Conservation (phyloP, 2,113 vertebrate species). For the Panthera tigris region DNA sequence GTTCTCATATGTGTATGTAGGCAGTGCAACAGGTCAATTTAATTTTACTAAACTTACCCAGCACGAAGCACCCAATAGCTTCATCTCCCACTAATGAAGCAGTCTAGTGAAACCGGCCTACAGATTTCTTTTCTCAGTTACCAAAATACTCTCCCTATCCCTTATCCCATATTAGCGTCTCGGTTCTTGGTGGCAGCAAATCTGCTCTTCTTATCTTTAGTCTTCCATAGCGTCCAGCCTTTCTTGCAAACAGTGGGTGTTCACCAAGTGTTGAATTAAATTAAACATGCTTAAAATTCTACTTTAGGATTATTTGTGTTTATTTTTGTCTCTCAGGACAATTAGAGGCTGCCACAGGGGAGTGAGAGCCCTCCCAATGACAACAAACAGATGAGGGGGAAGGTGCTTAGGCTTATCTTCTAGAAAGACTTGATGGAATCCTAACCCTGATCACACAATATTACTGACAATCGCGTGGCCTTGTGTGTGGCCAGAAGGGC, state of each 20-base stretch:
- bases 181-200: neutral
- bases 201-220: neutral
- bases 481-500: neutral
- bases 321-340: neutral
- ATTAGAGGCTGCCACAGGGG: neutral
- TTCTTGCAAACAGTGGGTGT: neutral
- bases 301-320: neutral
- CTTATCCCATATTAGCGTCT: neutral
- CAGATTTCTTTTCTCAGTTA: neutral
- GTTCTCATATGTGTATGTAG: neutral
- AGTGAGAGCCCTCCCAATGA: neutral
- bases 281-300: conserved; percentile 1
- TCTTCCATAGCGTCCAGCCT: neutral
- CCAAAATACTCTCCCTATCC: neutral
- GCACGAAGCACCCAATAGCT: neutral
- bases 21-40: neutral
- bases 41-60: neutral
- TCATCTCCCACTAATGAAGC: neutral
- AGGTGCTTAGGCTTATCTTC: neutral
- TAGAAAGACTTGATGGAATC: neutral
- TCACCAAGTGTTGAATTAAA: neutral
- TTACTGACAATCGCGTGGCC: neutral
- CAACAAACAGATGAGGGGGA: neutral
- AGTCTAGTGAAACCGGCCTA: neutral
- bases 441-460: neutral